Evolutionary conservation across 2,113 vertebrate genomes (phyloP).

Genomic region (Rhynchopsitta pachyrhyncha): DNA sequence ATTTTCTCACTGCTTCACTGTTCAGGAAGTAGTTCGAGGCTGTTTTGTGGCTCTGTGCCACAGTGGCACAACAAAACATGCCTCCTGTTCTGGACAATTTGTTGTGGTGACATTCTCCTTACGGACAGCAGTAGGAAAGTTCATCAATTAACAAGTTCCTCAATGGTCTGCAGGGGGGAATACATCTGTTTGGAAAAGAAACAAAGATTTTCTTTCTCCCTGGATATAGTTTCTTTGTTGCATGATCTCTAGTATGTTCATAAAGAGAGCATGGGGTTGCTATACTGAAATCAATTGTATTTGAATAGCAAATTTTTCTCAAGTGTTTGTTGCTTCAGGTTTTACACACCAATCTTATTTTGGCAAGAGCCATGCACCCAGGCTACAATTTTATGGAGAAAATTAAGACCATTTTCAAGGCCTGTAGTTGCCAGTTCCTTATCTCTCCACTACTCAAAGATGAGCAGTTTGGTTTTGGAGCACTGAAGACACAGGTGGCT

Average conservation of each 20-base stretch:
- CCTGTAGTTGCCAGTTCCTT: neutral
- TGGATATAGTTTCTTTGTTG: constrained; percentile 53
- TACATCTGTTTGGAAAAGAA: neutral
- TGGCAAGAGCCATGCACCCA: neutral
- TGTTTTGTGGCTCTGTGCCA: neutral
- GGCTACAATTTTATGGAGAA: neutral
- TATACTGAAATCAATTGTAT: constrained; percentile 23
- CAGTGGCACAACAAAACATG: neutral
- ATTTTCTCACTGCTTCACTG: neutral
- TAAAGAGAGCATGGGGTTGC: constrained; percentile 48
- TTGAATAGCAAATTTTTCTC: neutral
- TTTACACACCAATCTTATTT: constrained; percentile 29
- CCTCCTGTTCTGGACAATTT: neutral
- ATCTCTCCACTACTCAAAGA: neutral
- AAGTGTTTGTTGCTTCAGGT: constrained; percentile 1
- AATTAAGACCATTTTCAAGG: neutral
- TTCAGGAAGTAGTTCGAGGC: neutral
- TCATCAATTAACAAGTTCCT: neutral
- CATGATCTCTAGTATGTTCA: constrained; percentile 57
- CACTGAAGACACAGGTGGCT: neutral
- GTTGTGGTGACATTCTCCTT: neutral
- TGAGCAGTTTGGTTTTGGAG: neutral
- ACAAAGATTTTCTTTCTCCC: neutral
- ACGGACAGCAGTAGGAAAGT: neutral
- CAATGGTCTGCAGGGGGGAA: neutral